These are phyloP conservation scores for Oncorhynchus masou DNA, from an alignment of 2,113 vertebrate species.

Conservation along the genomic window DNA sequence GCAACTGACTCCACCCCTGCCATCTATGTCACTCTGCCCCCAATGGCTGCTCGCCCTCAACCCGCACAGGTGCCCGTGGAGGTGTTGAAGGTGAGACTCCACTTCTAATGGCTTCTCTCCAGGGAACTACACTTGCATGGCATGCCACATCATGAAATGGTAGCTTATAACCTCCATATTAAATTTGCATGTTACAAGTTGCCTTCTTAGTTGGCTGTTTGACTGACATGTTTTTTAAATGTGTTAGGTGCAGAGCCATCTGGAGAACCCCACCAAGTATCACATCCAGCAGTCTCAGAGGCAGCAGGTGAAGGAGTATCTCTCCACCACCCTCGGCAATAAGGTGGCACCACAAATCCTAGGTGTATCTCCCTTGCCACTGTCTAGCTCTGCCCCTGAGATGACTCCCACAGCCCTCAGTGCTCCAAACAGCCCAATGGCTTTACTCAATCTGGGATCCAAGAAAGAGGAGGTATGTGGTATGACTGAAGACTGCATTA, in stretches of 20 bases:
- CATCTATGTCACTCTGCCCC: slow-evolving; percentile 75
- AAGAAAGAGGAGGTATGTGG: slow-evolving; percentile 83
- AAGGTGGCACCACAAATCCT: slow-evolving; percentile 76
- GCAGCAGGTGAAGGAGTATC: slow-evolving; percentile 87
- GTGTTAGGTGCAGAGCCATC: slow-evolving; percentile 81
- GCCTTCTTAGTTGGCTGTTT: background rate
- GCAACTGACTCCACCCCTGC: slow-evolving; percentile 73
- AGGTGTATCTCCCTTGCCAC: slow-evolving; percentile 62
- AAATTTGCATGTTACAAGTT: background rate
- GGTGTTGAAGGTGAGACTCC: slow-evolving; percentile 82
- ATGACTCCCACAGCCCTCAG: slow-evolving; percentile 69
- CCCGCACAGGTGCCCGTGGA: slow-evolving; percentile 86
- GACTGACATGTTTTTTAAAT: background rate
- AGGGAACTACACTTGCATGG: background rate
- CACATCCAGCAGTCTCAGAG: slow-evolving; percentile 85
- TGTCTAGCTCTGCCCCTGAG: slow-evolving; percentile 73
- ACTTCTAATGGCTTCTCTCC: background rate
- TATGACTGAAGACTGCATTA: too few species aligned
- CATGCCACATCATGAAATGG: background rate
- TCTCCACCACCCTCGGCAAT: slow-evolving; percentile 83
- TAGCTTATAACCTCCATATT: background rate
- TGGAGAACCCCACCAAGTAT: slow-evolving; percentile 87
- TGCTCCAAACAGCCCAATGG: slow-evolving; percentile 86
- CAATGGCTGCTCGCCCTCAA: slow-evolving; percentile 69
- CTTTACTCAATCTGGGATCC: slow-evolving; percentile 83